phyloP scores from a whole-genome alignment of 2,113 vertebrate genomes.

The Hipposideros armiger region DNA sequence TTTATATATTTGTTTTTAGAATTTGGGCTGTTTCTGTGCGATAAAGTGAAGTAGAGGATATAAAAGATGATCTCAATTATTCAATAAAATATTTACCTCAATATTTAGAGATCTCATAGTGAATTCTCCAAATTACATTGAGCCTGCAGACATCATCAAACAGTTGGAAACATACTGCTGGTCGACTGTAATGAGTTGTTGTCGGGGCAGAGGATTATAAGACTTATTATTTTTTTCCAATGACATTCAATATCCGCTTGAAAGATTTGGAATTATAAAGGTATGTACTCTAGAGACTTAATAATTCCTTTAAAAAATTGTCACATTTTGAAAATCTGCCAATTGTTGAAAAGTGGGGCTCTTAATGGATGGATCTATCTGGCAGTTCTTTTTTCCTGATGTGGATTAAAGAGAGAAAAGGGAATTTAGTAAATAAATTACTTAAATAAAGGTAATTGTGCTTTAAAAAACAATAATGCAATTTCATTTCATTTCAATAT shows the following conservation, averaged over 20 bases:
- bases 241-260: not conserved
- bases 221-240: not conserved
- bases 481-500: not conserved
- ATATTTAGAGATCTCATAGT: not conserved
- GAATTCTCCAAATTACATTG: not conserved
- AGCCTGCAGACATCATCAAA: not conserved
- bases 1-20: not conserved
- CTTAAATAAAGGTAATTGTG: not conserved
- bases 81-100: not conserved
- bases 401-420: not conserved
- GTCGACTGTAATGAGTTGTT: not conserved
- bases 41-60: not conserved
- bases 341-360: not conserved
- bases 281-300: not conserved
- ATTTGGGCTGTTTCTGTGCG: slow-evolving; percentile 21
- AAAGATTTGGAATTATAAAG: slow-evolving; percentile 42
- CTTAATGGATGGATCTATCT: not conserved
- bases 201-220: not conserved
- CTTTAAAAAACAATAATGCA: not conserved
- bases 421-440: not conserved
- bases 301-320: not conserved
- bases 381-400: not conserved
- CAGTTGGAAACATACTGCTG: not conserved
- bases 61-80: not conserved
- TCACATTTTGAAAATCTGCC: not conserved